Evolutionary conservation across 2,888 invertebrate genomes (phyloP).

Genomic region (Diplazon laetatorius): DNA sequence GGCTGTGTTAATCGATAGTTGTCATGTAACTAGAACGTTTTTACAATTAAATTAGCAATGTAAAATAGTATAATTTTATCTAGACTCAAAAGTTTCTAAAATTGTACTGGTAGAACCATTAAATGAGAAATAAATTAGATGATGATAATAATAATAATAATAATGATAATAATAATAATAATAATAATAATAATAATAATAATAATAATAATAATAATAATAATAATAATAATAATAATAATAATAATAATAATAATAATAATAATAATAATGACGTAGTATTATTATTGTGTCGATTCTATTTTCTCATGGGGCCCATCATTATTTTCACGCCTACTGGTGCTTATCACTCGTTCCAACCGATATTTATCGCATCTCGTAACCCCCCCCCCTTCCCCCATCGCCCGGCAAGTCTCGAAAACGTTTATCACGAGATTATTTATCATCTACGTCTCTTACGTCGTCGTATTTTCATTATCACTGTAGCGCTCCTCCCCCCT

Average conservation of each 20-base stretch:
- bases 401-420: constrained; percentile 29
- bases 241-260: not conserved
- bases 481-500: no score
- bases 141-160: no score
- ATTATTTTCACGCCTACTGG: constrained; percentile 53
- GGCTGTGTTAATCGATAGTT: constrained; percentile 32
- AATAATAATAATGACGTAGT: not conserved
- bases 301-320: constrained; percentile 14
- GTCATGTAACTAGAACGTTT: no score
- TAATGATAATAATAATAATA: not conserved
- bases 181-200: not conserved
- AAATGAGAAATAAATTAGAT: no score
- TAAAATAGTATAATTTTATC: no score
- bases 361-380: constrained; percentile 52
- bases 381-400: no score
- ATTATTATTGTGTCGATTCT: not conserved
- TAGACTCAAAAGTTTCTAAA: no score
- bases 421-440: constrained; percentile 61
- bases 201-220: not conserved
- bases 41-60: no score
- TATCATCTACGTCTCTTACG: constrained; percentile 6
- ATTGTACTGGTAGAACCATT: no score
- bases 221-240: no score
- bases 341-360: constrained; percentile 52
- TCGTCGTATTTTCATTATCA: constrained; percentile 55